Evolutionary conservation across 2,797 vertebrate species (phyloP).

Genomic region (Staurois parvus): DNA sequence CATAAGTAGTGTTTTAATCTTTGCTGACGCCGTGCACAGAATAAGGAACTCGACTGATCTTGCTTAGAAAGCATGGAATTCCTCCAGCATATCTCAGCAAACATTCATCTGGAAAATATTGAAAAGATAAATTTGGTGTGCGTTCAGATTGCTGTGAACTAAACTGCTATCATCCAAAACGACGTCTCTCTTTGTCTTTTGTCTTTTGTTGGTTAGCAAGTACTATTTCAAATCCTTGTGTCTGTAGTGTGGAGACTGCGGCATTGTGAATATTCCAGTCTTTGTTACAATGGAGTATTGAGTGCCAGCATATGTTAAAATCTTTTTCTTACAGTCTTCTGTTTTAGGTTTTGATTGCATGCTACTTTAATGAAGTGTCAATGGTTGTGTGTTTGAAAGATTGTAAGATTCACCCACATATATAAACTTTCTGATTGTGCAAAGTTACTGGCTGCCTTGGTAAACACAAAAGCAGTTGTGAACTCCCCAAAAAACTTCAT

Average conservation of each 20-base stretch:
- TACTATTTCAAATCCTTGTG: slow-evolving; percentile 13
- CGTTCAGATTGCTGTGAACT: slow-evolving; percentile 51
- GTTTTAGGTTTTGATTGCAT: neutral
- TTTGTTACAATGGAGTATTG: neutral
- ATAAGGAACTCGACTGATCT: slow-evolving; percentile 54
- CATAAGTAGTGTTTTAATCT: slow-evolving; percentile 63
- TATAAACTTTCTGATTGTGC: no score
- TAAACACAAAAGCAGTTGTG: no score
- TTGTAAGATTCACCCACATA: no score
- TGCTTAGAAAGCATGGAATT: slow-evolving; percentile 62
- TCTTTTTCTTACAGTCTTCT: neutral
- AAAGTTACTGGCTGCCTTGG: no score
- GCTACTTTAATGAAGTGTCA: neutral
- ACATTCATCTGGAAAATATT: slow-evolving; percentile 61
- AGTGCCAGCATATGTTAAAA: neutral
- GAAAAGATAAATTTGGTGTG: slow-evolving; percentile 60
- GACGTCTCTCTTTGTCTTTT: slow-evolving; percentile 32
- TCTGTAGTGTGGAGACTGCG: slow-evolving; percentile 20
- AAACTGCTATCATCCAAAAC: slow-evolving; percentile 50
- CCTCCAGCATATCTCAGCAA: slow-evolving; percentile 62
- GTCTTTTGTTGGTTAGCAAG: slow-evolving; percentile 11
- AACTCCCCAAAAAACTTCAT: no score
- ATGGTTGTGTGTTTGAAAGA: neutral
- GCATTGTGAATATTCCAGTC: neutral
- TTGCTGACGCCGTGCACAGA: slow-evolving; percentile 59